Percentiles rank a stretch among this genome's conserved stretches.
These are phyloP conservation scores for Latrodectus hesperus DNA, from an alignment of 2,888 invertebrate genomes.

Conservation along the genomic window DNA sequence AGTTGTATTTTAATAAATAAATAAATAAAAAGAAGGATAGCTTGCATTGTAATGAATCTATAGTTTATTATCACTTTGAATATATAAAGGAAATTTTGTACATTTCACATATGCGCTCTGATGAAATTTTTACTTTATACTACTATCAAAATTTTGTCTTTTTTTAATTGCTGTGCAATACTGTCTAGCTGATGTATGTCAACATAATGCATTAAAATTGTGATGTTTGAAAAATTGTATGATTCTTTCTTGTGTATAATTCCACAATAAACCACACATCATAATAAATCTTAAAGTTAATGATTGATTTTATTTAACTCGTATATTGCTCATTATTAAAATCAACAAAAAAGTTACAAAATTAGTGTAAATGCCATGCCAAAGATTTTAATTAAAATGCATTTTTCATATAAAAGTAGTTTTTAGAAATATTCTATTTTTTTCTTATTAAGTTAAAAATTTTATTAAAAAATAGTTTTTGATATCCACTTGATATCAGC, in stretches of 20 bases:
- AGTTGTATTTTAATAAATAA: constrained; percentile 68
- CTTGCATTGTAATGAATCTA: constrained; percentile 67
- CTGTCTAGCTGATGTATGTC: constrained; percentile 67
- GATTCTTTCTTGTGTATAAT: constrained; percentile 6
- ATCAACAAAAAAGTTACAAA: too few relatives aligned
- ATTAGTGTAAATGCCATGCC: too few relatives aligned
- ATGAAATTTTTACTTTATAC: constrained; percentile 57
- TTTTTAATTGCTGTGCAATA: constrained; percentile 69
- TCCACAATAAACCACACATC: background rate
- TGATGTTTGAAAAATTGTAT: constrained; percentile 58
- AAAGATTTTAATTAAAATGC: too few relatives aligned
- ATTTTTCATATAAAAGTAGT: too few relatives aligned
- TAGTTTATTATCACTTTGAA: constrained; percentile 69
- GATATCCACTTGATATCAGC: too few relatives aligned
- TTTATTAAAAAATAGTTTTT: too few relatives aligned
- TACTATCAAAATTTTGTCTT: constrained; percentile 55
- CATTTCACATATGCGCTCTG: constrained; percentile 66
- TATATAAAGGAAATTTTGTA: constrained; percentile 63
- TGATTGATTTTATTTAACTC: too few relatives aligned
- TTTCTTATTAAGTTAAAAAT: too few relatives aligned
- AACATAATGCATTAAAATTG: constrained; percentile 64
- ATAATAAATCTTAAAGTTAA: too few relatives aligned
- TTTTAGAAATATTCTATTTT: too few relatives aligned
- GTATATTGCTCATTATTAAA: too few relatives aligned
- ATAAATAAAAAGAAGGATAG: constrained; percentile 34